These are phyloP conservation scores for Arctia plantaginis DNA, from an alignment of 2,888 invertebrate genomes.

Conservation along the genomic window DNA sequence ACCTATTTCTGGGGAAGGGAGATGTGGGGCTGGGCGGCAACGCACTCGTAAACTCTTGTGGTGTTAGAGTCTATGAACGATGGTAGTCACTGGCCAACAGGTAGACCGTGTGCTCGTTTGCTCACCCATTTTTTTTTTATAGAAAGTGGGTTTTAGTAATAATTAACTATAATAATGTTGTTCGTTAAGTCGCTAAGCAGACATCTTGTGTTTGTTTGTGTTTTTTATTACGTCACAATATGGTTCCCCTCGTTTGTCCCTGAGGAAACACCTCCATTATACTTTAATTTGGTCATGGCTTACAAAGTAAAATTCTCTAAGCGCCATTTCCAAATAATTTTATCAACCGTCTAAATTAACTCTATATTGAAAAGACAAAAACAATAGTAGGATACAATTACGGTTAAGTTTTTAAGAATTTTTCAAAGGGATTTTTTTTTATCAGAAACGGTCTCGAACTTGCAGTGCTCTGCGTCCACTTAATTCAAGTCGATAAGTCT, in stretches of 20 bases:
- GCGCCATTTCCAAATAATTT: neutral
- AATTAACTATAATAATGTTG: no score
- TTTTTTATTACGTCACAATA: neutral
- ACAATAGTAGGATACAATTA: neutral
- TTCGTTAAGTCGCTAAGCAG: neutral
- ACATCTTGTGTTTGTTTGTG: neutral
- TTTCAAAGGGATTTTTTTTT: neutral
- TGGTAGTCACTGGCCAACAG: no score
- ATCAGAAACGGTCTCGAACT: neutral
- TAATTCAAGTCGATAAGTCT: neutral
- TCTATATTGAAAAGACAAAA: neutral
- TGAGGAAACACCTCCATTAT: neutral
- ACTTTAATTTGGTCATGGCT: conserved; percentile 1
- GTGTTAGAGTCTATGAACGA: no score
- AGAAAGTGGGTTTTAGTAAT: no score
- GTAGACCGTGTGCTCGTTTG: no score
- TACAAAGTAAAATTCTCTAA: conserved; percentile 2
- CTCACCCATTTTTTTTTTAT: no score
- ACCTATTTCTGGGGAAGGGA: no score
- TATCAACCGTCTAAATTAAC: conserved; percentile 2
- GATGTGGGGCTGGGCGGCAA: no score
- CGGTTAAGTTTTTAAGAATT: neutral
- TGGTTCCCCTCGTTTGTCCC: neutral
- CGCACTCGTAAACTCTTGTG: no score
- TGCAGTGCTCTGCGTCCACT: neutral